phyloP scores from a whole-genome alignment of 2,888 invertebrate genomes.

The Prosopocoilus inquinatus region DNA sequence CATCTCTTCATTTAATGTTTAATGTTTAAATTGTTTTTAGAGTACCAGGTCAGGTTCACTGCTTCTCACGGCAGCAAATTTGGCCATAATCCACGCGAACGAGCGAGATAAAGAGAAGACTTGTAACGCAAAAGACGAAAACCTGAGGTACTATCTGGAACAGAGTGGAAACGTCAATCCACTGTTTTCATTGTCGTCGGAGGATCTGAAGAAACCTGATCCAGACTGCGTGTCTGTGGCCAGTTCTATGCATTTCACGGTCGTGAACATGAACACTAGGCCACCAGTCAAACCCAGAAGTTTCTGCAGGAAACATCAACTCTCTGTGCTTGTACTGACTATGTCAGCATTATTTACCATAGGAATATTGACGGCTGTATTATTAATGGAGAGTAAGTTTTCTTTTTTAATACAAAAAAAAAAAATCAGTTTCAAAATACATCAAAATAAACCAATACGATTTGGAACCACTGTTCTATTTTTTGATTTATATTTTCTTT shows the following conservation, averaged over 20 bases:
- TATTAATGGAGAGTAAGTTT: constrained; percentile 80
- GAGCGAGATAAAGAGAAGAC: constrained; percentile 29
- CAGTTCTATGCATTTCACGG: constrained; percentile 85
- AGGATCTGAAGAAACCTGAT: constrained; percentile 39
- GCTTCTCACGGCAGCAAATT: constrained; percentile 75
- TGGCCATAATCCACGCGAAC: constrained; percentile 48
- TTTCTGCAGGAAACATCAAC: constrained; percentile 76
- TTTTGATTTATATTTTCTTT: constrained; percentile 27
- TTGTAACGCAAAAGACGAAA: constrained; percentile 32
- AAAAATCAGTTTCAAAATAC: no score
- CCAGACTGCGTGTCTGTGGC: constrained; percentile 73
- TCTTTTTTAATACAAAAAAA: not conserved
- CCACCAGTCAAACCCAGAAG: constrained; percentile 56
- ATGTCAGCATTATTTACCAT: constrained; percentile 80
- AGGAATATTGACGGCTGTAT: constrained; percentile 76
- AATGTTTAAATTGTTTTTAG: constrained; percentile 52
- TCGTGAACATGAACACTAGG: constrained; percentile 69
- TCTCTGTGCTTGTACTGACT: constrained; percentile 77
- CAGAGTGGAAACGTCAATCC: constrained; percentile 34
- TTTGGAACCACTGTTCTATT: no score
- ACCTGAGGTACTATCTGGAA: constrained; percentile 47
- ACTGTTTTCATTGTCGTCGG: constrained; percentile 18
- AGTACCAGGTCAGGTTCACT: constrained; percentile 79
- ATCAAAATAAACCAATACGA: not conserved
- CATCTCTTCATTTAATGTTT: not conserved